phyloP scores from a whole-genome alignment of 1,140 invertebrate species.

The Frieseomelitta varia region DNA sequence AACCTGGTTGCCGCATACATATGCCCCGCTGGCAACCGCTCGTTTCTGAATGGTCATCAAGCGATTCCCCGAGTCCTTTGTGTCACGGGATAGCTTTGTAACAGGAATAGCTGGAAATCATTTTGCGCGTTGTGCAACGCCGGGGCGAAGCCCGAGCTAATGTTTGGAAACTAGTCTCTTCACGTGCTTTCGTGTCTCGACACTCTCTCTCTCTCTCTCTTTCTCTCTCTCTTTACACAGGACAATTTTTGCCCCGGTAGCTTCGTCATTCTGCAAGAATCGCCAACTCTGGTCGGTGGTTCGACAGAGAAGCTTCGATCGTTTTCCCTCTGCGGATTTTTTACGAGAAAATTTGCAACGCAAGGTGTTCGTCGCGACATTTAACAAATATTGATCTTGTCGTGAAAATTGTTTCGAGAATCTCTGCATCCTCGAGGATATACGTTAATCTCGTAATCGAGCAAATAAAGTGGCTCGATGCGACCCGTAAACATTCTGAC shows the following conservation, averaged over 20 bases:
- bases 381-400: no score
- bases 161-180: not conserved
- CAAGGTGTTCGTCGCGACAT: no score
- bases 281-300: not conserved
- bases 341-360: not conserved
- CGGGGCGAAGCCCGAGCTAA: not conserved
- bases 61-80: slow-evolving; percentile 12
- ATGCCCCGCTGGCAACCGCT: not conserved
- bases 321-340: not conserved
- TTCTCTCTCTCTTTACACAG: no score
- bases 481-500: not conserved
- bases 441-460: not conserved
- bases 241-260: not conserved
- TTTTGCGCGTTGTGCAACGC: slow-evolving; percentile 9
- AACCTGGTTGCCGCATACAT: not conserved
- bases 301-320: not conserved
- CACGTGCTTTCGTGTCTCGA: not conserved
- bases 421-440: no score
- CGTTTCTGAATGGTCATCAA: slow-evolving; percentile 27
- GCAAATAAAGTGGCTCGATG: not conserved
- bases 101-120: slow-evolving; percentile 23
- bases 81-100: slow-evolving; percentile 29
- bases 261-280: not conserved
- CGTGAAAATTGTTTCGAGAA: not conserved
- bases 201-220: no score